Base-by-base conservation (phyloP, 2,113 vertebrate species). In the Oncorhynchus mykiss region DNA sequence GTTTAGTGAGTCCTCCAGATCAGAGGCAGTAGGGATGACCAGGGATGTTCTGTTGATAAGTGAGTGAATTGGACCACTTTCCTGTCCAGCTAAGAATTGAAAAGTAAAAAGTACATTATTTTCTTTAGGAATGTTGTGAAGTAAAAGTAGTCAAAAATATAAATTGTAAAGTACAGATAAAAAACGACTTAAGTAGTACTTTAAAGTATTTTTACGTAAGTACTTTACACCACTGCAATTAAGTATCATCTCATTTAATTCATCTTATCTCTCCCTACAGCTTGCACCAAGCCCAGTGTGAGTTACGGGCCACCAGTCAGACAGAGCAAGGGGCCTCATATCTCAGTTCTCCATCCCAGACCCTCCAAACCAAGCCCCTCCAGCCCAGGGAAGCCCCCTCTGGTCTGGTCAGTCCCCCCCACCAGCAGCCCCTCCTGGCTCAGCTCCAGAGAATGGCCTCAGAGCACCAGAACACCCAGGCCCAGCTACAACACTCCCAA, bases 211-310 rank as follows among this genome's bases (percentile, higher is more conserved):
- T 34, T 34, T 34, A 34, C 1, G 6, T 34, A 34, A 34, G 34
- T 7, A 34, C 34, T 34, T 34, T 34, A 34, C 34, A 34, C 34
- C 34, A 34, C 6, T 34, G 34, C 13, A 4, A 54, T 54, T 16
- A 54, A 54, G 51, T 18, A 18, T 54, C 9, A 67, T 49, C 16
- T 45, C 7, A 12, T 51, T 5, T 22, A 27, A 45, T 54, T 20
- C 5, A 74, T 25, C n/a, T 71, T 12, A 25, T 74, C 80, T 81
- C 24, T 91, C 82, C 86, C 71, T 25, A 4, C 73, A 96, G 95
- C 71, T 88, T 93, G 75, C 92, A 93, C 78, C 91, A 93, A 75
- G 89, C 91, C 75, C 84, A 93, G 49, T 92, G 93, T 79, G 93
- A 93, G 51, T 5, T 14, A 16, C 16, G 89, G 91, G 93, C 29